A percentile compares a stretch with the other conserved stretches of the same genome.
These are phyloP conservation scores for Ophion obscuratus DNA, from an alignment of 2,888 invertebrate genomes.

Conservation along the genomic window DNA sequence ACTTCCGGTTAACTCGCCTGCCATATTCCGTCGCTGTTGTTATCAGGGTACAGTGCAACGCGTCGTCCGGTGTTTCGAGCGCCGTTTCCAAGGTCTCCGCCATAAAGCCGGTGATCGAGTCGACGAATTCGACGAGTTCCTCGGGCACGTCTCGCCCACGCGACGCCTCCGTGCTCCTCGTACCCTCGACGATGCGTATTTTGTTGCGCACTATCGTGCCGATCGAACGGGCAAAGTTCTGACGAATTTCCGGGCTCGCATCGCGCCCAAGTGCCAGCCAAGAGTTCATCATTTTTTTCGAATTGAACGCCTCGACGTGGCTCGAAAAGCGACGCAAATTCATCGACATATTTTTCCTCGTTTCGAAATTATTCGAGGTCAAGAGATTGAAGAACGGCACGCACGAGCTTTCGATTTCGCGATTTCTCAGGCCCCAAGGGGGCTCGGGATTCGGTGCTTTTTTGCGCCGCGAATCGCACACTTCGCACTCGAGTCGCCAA, in stretches of 20 bases:
- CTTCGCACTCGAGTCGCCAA: constrained; percentile 61
- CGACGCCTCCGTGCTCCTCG: constrained; percentile 78
- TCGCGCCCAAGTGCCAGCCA: constrained; percentile 84
- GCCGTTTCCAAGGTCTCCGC: constrained; percentile 72
- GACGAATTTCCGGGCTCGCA: constrained; percentile 78
- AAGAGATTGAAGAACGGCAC: constrained; percentile 75
- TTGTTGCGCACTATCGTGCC: constrained; percentile 78
- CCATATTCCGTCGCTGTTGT: constrained; percentile 85
- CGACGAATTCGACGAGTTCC: constrained; percentile 82
- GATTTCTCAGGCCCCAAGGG: neutral
- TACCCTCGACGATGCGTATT: constrained; percentile 80
- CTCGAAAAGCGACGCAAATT: constrained; percentile 83
- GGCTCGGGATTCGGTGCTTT: neutral
- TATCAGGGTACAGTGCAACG: constrained; percentile 86
- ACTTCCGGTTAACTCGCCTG: constrained; percentile 72
- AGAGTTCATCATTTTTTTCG: constrained; percentile 77
- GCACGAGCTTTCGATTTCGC: constrained; percentile 40
- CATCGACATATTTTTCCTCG: constrained; percentile 80
- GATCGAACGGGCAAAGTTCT: constrained; percentile 80
- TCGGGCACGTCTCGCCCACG: constrained; percentile 71
- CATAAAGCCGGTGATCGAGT: constrained; percentile 83
- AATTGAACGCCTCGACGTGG: constrained; percentile 83
- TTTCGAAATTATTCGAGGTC: constrained; percentile 72
- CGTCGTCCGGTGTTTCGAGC: constrained; percentile 85
- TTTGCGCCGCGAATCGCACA: constrained; percentile 46